Conservation (phyloP, 1,140 invertebrate genomes). For the Lepidurus apus region DNA sequence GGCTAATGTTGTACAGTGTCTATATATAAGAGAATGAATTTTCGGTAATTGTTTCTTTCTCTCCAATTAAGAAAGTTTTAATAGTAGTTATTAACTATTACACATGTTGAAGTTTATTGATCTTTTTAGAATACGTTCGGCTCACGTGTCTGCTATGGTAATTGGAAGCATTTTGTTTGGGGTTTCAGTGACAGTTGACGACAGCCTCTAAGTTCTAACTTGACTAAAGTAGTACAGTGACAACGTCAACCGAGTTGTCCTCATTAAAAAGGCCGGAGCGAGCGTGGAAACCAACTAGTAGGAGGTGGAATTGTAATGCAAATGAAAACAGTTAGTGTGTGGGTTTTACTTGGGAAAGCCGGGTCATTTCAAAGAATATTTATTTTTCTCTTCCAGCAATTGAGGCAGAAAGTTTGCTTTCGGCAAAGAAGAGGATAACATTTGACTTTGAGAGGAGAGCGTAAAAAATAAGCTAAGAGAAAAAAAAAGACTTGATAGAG, state of each 20-base stretch:
- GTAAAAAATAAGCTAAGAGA: background rate
- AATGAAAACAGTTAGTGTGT: background rate
- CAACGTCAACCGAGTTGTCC: background rate
- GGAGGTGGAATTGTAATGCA: conserved; percentile 11
- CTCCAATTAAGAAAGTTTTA: background rate
- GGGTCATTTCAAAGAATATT: conserved; percentile 19
- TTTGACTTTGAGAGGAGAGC: conserved; percentile 3
- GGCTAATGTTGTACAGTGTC: too few relatives aligned
- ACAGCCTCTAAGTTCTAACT: background rate
- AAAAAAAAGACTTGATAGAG: background rate
- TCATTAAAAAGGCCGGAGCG: background rate
- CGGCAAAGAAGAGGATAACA: background rate
- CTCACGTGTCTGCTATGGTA: too few relatives aligned
- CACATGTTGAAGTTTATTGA: background rate
- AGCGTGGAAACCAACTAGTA: background rate
- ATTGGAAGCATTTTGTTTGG: background rate
- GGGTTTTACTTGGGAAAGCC: background rate
- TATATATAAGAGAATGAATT: too few relatives aligned
- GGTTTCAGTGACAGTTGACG: background rate
- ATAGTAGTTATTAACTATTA: background rate
- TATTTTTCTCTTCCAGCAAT: background rate
- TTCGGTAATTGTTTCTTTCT: background rate
- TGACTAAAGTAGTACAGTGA: background rate
- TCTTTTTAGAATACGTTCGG: background rate
- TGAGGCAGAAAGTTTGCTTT: background rate